Evolutionary conservation across 2,888 invertebrate species (phyloP).

Genomic region (Strigamia crassipes): DNA sequence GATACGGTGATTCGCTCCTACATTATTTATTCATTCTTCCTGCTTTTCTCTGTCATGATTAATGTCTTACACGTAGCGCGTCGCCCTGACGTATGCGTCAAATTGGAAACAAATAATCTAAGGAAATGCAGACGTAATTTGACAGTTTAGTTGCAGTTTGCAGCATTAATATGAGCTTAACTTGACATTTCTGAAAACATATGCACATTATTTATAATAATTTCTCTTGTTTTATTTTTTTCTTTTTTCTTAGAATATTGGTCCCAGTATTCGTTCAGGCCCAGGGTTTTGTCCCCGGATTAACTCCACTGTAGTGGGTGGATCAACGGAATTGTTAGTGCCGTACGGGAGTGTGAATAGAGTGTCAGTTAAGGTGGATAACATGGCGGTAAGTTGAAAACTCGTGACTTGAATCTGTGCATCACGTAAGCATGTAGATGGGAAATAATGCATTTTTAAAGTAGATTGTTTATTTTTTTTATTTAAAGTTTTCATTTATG

Average conservation of each 20-base stretch:
- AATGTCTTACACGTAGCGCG: neutral
- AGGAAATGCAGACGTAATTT: neutral
- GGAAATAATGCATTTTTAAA: neutral
- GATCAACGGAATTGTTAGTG: slow-evolving; percentile 86
- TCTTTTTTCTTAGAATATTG: slow-evolving; percentile 70
- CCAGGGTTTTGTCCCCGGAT: slow-evolving; percentile 94
- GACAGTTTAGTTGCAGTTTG: neutral
- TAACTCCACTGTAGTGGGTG: slow-evolving; percentile 78
- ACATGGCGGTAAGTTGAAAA: slow-evolving; percentile 69
- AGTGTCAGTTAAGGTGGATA: slow-evolving; percentile 90
- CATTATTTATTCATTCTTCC: slow-evolving; percentile 36
- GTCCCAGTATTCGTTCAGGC: slow-evolving; percentile 91
- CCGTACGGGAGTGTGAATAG: slow-evolving; percentile 88
- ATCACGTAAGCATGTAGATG: neutral
- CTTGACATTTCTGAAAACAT: neutral
- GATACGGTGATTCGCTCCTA: slow-evolving; percentile 3
- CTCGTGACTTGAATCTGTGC: neutral
- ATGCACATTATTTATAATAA: neutral
- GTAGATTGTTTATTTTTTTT: neutral
- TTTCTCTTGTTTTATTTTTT: slow-evolving; percentile 45
- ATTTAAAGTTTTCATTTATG: too few relatives aligned
- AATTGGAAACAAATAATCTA: slow-evolving; percentile 29
- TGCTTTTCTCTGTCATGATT: slow-evolving; percentile 40
- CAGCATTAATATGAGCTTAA: neutral
- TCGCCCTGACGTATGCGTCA: neutral